phyloP scores from a whole-genome alignment of 2,888 invertebrate genomes.

The Heliconius sara region DNA sequence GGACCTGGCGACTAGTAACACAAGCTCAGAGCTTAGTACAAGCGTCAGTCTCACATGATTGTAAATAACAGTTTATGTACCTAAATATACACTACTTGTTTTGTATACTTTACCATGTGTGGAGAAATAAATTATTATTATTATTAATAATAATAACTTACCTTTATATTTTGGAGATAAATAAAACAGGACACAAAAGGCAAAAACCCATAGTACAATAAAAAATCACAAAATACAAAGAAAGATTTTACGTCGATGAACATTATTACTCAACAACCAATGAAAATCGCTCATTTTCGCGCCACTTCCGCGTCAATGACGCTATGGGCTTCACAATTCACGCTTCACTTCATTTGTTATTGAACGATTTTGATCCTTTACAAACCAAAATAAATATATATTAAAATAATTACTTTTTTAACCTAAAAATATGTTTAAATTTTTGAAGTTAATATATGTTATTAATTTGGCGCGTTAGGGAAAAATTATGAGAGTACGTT shows the following conservation, averaged over 20 bases:
- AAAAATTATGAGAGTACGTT: too few species aligned
- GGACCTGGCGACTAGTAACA: too few species aligned
- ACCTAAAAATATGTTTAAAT: too few species aligned
- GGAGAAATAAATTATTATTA: too few species aligned
- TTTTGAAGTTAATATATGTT: too few species aligned
- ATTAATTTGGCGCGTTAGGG: too few species aligned
- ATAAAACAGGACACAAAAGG: neutral
- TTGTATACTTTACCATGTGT: too few species aligned
- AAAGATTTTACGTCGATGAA: neutral
- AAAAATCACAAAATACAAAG: neutral
- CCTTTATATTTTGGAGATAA: neutral
- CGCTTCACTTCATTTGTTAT: constrained; percentile 6
- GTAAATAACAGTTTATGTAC: too few species aligned
- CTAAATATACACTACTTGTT: too few species aligned
- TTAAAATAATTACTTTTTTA: neutral
- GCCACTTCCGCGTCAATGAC: constrained; percentile 20
- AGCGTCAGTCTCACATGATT: too few species aligned
- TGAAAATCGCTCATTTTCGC: constrained; percentile 10
- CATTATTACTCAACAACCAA: constrained; percentile 14
- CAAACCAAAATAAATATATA: neutral
- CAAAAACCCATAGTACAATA: neutral
- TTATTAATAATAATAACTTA: neutral
- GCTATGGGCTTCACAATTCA: constrained; percentile 1
- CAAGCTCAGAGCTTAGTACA: too few species aligned
- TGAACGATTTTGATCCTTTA: neutral